Percentiles rank a stretch among this genome's conserved stretches.
phyloP scores from a whole-genome alignment of 2,113 vertebrate genomes.

The Scopus umbretta region DNA sequence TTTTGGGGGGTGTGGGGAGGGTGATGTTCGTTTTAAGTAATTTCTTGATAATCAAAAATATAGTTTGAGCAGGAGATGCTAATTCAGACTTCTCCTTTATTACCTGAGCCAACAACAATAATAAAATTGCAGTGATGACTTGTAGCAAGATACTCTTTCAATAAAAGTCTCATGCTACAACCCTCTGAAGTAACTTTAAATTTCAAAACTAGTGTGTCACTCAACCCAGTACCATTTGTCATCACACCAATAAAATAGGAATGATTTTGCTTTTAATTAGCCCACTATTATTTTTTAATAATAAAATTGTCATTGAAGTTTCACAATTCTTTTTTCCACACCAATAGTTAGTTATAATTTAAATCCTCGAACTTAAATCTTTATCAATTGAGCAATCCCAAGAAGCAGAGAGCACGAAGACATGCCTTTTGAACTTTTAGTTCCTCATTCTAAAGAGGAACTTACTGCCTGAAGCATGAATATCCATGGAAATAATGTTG shows the following conservation, averaged over 20 bases:
- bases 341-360: background rate
- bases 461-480: background rate
- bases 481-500: background rate
- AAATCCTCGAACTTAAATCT: background rate
- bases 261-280: background rate
- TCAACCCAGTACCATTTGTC: background rate
- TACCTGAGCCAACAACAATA: background rate
- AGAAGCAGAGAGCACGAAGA: background rate
- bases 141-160: background rate
- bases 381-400: background rate
- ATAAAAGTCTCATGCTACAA: background rate
- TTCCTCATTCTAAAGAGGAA: background rate
- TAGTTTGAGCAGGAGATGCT: background rate
- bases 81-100: background rate
- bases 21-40: background rate
- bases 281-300: background rate
- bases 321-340: background rate
- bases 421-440: background rate
- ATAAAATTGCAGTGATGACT: background rate
- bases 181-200: background rate
- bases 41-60: background rate
- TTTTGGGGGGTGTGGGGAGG: accelerated
- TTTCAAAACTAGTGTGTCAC: background rate
- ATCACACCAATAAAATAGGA: background rate
- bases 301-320: background rate